Evolutionary conservation across 2,113 vertebrate species (phyloP).

Genomic region (Coreoperca whiteheadi): DNA sequence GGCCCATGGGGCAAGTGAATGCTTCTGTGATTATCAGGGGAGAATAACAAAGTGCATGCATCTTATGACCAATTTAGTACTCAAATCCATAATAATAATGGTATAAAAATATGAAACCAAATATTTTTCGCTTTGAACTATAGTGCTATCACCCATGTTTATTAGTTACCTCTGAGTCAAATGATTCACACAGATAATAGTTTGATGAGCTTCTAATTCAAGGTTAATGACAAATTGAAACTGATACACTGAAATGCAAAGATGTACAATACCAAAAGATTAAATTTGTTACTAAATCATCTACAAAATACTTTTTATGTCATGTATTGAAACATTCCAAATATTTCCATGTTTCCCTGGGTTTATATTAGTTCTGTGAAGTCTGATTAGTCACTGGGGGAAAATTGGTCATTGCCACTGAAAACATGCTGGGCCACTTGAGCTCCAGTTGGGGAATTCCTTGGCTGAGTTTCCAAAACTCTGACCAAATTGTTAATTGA

Average conservation of each 20-base stretch:
- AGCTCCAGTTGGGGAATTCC: slow-evolving; percentile 28
- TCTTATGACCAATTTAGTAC: slow-evolving; percentile 56
- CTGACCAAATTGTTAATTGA: neutral
- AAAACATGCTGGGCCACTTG: slow-evolving; percentile 18
- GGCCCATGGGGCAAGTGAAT: slow-evolving; percentile 62
- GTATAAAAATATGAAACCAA: slow-evolving; percentile 19
- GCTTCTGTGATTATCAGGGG: slow-evolving; percentile 58
- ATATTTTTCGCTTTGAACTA: slow-evolving; percentile 7
- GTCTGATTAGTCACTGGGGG: slow-evolving; percentile 1
- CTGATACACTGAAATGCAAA: neutral
- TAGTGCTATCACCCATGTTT: neutral
- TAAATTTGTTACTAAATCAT: neutral
- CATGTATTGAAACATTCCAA: neutral
- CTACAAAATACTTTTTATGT: neutral
- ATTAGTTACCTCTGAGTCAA: neutral
- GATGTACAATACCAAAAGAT: neutral
- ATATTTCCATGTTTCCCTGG: neutral
- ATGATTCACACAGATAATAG: neutral
- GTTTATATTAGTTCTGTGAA: neutral
- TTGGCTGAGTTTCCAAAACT: slow-evolving; percentile 34
- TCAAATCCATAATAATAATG: slow-evolving; percentile 19
- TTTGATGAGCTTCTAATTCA: neutral
- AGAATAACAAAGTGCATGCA: slow-evolving; percentile 42
- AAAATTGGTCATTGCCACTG: neutral
- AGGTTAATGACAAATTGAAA: neutral